Evolutionary conservation across 2,888 invertebrate genomes (phyloP).

Genomic region (Apodemia mormo): DNA sequence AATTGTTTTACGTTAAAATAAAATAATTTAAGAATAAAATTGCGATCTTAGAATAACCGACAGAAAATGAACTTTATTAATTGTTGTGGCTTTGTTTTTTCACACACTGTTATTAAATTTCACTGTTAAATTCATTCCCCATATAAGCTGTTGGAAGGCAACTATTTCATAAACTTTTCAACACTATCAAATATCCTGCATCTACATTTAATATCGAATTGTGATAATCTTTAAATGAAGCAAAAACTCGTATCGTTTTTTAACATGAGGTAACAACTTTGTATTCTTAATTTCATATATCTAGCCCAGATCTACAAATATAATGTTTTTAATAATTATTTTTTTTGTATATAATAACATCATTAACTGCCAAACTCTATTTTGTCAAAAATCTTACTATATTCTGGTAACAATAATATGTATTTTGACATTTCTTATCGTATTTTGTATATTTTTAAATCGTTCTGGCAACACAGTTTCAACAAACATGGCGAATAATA

Average conservation of each 20-base stretch:
- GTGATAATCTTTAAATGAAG: constrained; percentile 19
- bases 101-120: not conserved
- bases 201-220: constrained; percentile 15
- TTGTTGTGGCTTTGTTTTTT: no score
- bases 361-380: not conserved
- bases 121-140: not conserved
- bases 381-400: not conserved
- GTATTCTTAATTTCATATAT: constrained; percentile 31
- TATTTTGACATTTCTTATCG: not conserved
- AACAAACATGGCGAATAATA: not conserved
- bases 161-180: constrained; percentile 8
- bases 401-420: not conserved
- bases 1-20: no score
- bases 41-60: no score
- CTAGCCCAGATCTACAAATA: not conserved
- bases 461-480: not conserved
- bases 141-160: not conserved
- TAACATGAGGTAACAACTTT: constrained; percentile 41
- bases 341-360: not conserved
- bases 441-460: not conserved
- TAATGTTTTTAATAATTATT: not conserved
- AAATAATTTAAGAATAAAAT: no score
- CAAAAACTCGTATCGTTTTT: constrained; percentile 31
- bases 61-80: no score
- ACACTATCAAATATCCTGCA: not conserved